A percentile compares a stretch with the other conserved stretches of the same genome.
Evolutionary conservation across 2,113 vertebrate species (phyloP).

Genomic region (Stigmatopora argus): DNA sequence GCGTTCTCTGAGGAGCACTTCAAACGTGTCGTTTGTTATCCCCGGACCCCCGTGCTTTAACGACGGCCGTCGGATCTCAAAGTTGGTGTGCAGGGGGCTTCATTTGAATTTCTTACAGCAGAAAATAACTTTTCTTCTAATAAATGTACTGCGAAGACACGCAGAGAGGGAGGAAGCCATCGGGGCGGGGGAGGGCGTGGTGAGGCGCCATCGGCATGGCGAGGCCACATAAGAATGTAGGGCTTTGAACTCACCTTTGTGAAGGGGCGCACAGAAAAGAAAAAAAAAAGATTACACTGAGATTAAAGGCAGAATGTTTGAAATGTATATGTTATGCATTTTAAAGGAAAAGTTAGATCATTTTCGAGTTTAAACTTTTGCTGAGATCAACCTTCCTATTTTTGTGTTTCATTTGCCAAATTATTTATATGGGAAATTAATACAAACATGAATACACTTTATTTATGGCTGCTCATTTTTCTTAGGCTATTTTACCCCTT

Average conservation of each 20-base stretch:
- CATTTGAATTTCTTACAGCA: constrained; percentile 87
- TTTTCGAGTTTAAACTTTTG: not conserved
- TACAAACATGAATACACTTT: no score
- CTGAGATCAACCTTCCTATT: not conserved
- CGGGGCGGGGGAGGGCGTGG: constrained; percentile 61
- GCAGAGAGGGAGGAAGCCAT: constrained; percentile 19
- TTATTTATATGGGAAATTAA: no score
- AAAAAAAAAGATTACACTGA: not conserved
- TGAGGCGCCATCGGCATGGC: constrained; percentile 68
- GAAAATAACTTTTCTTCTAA: constrained; percentile 77
- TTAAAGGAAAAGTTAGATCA: not conserved
- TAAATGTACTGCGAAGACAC: constrained; percentile 72
- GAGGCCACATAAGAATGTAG: constrained; percentile 89
- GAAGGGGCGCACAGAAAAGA: not conserved
- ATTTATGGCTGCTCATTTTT: no score
- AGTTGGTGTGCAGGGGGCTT: constrained; percentile 80
- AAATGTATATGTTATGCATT: not conserved
- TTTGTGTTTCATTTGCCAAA: not conserved
- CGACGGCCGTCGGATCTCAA: constrained; percentile 66
- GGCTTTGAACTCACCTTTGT: constrained; percentile 94
- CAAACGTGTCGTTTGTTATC: constrained; percentile 77
- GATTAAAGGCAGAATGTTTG: not conserved
- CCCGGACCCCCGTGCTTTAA: constrained; percentile 67
- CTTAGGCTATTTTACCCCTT: no score
- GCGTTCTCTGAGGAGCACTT: constrained; percentile 69